Percentiles rank a stretch among this genome's conserved stretches.
Conservation (phyloP, 2,888 invertebrate genomes). For the Papilio demoleus region DNA sequence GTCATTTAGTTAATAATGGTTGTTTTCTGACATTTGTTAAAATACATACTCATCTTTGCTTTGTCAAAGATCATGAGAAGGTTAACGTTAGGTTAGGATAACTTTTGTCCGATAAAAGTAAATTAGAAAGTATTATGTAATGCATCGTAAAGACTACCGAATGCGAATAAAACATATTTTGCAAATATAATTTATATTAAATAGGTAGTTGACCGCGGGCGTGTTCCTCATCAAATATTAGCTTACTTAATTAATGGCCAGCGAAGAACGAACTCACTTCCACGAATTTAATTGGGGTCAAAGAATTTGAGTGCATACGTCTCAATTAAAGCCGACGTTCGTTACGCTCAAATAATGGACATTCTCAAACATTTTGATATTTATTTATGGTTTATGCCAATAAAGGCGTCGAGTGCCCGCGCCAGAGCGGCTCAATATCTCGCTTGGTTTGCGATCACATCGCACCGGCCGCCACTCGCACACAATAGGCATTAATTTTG, state of each 20-base stretch:
- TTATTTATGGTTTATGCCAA: slow-evolving; percentile 43
- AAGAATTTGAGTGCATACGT: slow-evolving; percentile 80
- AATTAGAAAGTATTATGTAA: too few species aligned
- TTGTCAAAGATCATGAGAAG: too few species aligned
- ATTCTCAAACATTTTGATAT: slow-evolving; percentile 45
- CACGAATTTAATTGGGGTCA: slow-evolving; percentile 81
- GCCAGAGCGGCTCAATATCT: slow-evolving; percentile 36
- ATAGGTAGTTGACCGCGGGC: slow-evolving; percentile 57
- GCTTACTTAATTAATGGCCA: slow-evolving; percentile 75
- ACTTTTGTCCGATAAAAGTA: too few species aligned
- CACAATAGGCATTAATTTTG: slow-evolving; percentile 80
- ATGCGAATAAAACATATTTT: slow-evolving; percentile 27
- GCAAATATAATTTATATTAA: slow-evolving; percentile 53
- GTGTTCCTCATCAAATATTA: slow-evolving; percentile 70
- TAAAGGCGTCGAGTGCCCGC: slow-evolving; percentile 36
- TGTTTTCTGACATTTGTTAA: too few species aligned
- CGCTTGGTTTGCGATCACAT: slow-evolving; percentile 45
- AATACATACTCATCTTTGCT: too few species aligned
- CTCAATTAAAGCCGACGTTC: slow-evolving; percentile 69
- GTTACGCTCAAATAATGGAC: slow-evolving; percentile 47
- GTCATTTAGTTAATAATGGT: too few species aligned
- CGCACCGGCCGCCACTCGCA: slow-evolving; percentile 47
- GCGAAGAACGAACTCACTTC: slow-evolving; percentile 73
- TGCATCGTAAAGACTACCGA: too few species aligned
- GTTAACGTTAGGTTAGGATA: too few species aligned